phyloP scores from a whole-genome alignment of 2,797 vertebrate species.

The Cryptoprocta ferox region DNA sequence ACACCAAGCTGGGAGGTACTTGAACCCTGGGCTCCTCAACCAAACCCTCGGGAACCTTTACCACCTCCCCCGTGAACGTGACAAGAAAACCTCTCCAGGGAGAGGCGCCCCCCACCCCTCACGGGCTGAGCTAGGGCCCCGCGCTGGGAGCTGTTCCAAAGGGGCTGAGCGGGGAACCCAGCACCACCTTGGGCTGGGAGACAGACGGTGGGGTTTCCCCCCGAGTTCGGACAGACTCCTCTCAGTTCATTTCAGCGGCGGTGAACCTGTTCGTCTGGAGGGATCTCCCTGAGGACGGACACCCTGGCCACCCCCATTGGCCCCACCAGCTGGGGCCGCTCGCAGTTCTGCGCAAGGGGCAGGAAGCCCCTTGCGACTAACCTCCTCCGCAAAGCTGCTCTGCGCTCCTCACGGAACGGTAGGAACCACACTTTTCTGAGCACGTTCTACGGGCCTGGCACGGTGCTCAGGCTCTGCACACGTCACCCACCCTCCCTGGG shows the following conservation, averaged over 20 bases:
- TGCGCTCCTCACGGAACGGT: not conserved
- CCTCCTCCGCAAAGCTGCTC: no score
- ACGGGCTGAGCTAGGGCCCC: not conserved
- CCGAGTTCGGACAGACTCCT: conserved; percentile 55
- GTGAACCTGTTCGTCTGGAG: not conserved
- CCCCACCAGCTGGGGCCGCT: no score
- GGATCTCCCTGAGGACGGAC: fast-evolving
- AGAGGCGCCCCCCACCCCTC: not conserved
- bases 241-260: not conserved
- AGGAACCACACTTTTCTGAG: no score
- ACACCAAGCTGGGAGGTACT: conserved; percentile 64
- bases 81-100: not conserved
- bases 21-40: not conserved
- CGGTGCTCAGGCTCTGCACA: not conserved
- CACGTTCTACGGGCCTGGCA: fast-evolving
- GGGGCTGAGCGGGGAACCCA: conserved; percentile 30
- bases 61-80: not conserved
- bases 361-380: not conserved
- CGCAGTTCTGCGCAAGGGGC: no score
- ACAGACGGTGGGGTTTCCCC: conserved; percentile 16
- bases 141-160: conserved; percentile 33
- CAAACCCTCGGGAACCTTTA: not conserved
- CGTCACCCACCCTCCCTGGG: not conserved
- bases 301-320: fast-evolving
- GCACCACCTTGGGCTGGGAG: not conserved